Conservation (phyloP, 1,140 invertebrate genomes). For the Diprion similis region DNA sequence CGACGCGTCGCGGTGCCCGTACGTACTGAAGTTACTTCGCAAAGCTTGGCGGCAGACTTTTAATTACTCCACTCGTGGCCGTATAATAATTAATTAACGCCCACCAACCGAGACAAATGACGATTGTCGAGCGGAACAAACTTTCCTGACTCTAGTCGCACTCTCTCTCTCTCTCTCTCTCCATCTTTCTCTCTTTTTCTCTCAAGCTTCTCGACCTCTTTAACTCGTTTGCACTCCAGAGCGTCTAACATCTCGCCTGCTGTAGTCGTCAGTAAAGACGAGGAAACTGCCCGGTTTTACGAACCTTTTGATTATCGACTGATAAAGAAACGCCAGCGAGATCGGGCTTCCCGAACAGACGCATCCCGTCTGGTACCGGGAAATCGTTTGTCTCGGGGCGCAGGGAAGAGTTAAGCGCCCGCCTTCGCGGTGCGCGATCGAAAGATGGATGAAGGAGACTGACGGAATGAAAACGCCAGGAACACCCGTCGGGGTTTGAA, state of each 20-base stretch:
- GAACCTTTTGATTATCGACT: background rate
- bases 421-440: background rate
- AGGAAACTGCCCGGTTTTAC: background rate
- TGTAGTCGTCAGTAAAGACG: too few relatives aligned
- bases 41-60: conserved; percentile 1
- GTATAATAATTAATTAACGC: conserved; percentile 6
- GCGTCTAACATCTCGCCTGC: too few relatives aligned
- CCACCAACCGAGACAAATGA: background rate
- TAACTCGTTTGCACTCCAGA: too few relatives aligned
- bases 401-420: background rate
- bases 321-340: background rate
- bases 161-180: too few relatives aligned
- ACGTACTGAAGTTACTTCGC: background rate
- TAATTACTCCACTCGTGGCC: background rate
- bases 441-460: background rate
- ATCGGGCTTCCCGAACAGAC: background rate
- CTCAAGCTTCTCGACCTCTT: too few relatives aligned
- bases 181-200: too few relatives aligned
- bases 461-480: background rate
- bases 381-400: background rate
- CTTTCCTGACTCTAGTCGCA: background rate
- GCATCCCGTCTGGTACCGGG: background rate
- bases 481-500: background rate
- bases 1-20: too few relatives aligned
- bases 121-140: background rate